These are phyloP conservation scores for Nesometra sesokonis DNA, from an alignment of 35 echinoderm and acorn worm genomes.

Conservation along the genomic window DNA sequence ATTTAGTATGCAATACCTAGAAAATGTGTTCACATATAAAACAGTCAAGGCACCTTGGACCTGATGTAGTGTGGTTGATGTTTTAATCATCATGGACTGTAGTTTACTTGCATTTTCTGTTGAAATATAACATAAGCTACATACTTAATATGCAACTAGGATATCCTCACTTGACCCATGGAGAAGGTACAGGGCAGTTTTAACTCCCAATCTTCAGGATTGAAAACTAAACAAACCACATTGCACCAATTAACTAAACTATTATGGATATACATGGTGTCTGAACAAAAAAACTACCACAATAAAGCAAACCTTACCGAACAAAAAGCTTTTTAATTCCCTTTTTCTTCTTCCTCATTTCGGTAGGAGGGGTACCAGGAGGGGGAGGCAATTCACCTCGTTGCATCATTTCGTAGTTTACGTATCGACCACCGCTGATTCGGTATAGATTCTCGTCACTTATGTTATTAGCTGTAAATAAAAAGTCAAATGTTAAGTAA, in stretches of 20 bases:
- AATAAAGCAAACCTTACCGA: slow-evolving; percentile 38
- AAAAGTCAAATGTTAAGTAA: too few relatives aligned
- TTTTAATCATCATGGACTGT: too few relatives aligned
- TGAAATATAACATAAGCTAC: too few relatives aligned
- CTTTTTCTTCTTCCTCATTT: slow-evolving; percentile 61
- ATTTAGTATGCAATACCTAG: too few relatives aligned
- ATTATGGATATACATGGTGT: background rate
- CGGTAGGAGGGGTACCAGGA: slow-evolving; percentile 45
- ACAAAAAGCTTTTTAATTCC: slow-evolving; percentile 95
- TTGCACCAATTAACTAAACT: background rate
- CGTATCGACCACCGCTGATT: slow-evolving; percentile 25
- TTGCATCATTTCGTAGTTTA: slow-evolving; percentile 51
- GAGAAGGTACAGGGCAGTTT: too few relatives aligned
- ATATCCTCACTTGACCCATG: too few relatives aligned
- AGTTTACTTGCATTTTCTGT: too few relatives aligned
- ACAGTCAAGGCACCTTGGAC: too few relatives aligned
- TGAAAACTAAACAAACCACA: background rate
- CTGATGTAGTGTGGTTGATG: too few relatives aligned
- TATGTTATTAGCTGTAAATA: background rate
- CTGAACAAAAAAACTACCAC: background rate
- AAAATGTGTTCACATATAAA: too few relatives aligned
- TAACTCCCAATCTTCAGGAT: too few relatives aligned
- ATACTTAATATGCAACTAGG: too few relatives aligned
- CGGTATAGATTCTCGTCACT: background rate
- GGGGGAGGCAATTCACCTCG: slow-evolving; percentile 41